Base-by-base conservation (phyloP, 2,888 invertebrate species). In the Monopis laevigella region DNA sequence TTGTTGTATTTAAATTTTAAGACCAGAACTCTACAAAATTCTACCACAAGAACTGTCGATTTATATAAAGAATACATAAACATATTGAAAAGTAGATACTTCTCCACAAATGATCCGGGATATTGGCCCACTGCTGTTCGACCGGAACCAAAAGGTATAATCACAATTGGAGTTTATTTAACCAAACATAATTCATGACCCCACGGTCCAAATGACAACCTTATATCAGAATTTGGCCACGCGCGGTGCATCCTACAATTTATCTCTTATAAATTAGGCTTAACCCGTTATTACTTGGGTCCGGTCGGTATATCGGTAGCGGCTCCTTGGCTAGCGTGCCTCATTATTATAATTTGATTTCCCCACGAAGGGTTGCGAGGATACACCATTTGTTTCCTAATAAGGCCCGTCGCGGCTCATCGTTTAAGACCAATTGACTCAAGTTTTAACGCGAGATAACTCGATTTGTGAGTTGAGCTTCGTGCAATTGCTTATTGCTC, bases 271-370 rank as follows among this genome's bases (percentile, higher is more conserved):
- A 67, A 74, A 71, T 75, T 75, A 72, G 74, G 73, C 58, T 50
- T 49, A 77, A 74, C 77, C 74, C 71, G 67, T 73, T 70, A 77
- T 74, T 70, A 69, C 53, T 58, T 34, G 8, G 34, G 14, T 34
- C 34, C 7, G 17, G 4, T 13, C n/a, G n/a, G n/a, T 18, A 62
- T 70, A 71, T 72, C 67, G 58, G 69, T 71, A 64, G 75, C 62
- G 50, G 39, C 17, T 34, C n/a, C n/a, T n/a, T 16, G 46, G 56
- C 58, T 70, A 62, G 75, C 75, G 73, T 74, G 78, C 63, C 59
- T 71, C 67, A 67, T 75, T 74, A 74, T 65, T 62, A 63, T 77
- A 73, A 80, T 78, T 73, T 66, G 66, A 73, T 73, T 77, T 69
- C 62, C 65, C 68, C 63, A 65, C 66, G 65, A 67, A 68, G 63